Conservation (phyloP, 2,113 vertebrate genomes). For the Dermatemys mawii region DNA sequence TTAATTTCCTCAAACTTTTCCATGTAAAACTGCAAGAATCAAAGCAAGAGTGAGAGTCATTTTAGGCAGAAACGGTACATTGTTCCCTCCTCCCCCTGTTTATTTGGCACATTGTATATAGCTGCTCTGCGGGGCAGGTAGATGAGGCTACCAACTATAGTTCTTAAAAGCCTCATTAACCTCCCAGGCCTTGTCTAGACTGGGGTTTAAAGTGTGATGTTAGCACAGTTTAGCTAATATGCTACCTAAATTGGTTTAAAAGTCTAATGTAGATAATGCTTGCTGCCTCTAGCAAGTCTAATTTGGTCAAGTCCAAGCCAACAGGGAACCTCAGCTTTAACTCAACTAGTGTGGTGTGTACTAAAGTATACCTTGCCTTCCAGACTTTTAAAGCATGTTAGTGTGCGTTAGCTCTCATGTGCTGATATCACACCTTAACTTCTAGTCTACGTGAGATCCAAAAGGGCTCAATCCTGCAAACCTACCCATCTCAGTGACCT, state of each 20-base stretch:
- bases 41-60: background rate
- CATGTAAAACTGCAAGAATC: background rate
- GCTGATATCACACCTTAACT: background rate
- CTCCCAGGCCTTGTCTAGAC: background rate
- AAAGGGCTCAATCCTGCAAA: background rate
- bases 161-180: background rate
- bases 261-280: background rate
- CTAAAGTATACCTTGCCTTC: background rate
- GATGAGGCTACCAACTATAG: background rate
- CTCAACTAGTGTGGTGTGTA: background rate
- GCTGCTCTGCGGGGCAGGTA: background rate
- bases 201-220: background rate
- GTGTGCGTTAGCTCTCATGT: background rate
- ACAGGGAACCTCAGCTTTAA: background rate
- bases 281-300: background rate
- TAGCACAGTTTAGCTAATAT: background rate
- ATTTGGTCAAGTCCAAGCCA: background rate
- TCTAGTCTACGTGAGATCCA: background rate
- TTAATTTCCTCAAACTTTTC: background rate
- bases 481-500: background rate
- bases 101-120: background rate
- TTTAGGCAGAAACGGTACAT: background rate
- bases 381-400: background rate
- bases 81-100: background rate
- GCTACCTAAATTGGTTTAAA: background rate